Evolutionary conservation across 2,888 invertebrate species (phyloP), one percentile per base, ranked within the genome.

Genomic region (Paralinhomoeus sp.): DNA sequence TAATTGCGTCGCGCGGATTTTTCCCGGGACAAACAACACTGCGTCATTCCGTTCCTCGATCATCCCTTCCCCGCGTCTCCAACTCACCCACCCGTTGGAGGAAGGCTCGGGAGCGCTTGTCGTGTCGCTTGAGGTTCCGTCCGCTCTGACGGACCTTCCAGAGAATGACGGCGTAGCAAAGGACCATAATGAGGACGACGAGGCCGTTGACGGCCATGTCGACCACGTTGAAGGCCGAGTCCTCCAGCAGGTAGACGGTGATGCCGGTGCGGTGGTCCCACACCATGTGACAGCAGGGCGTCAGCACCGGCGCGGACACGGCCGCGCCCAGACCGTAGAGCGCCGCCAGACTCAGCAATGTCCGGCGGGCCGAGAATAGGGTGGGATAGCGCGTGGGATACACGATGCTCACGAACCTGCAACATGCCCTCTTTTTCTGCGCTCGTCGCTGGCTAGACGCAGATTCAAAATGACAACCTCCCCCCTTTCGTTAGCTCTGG

Each of bases 351-450:
- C n/a, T n/a, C n/a, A n/a, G n/a, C n/a, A n/a, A n/a, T n/a, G n/a
- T n/a, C n/a, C n/a, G n/a, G n/a, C n/a, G n/a, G n/a, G n/a, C n/a
- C 13, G 54, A 53, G 42, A 57, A 57, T 41, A 55, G 50, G 37
- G 50, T 49, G 42, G 56, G 53, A 49, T 58, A 58, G 41, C 53
- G 53, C 54, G 54, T 56, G 3, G 58, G 57, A 41, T 55, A 57
- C 23, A 58, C 55, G 44, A 58, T 58, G 35, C 53, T 54, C 21
- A 55, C 57, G 48, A 57, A 57, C 41, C 57, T 57, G 48, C n/a
- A n/a, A n/a, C n/a, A n/a, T n/a, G n/a, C n/a, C n/a, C n/a, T n/a
- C n/a, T n/a, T n/a, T n/a, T n/a, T n/a, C n/a, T n/a, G n/a, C n/a
- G n/a, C n/a, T n/a, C n/a, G n/a, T n/a, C n/a, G n/a, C n/a, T n/a